phyloP scores from a whole-genome alignment of 2,113 vertebrate species.

The Ondatra zibethicus region DNA sequence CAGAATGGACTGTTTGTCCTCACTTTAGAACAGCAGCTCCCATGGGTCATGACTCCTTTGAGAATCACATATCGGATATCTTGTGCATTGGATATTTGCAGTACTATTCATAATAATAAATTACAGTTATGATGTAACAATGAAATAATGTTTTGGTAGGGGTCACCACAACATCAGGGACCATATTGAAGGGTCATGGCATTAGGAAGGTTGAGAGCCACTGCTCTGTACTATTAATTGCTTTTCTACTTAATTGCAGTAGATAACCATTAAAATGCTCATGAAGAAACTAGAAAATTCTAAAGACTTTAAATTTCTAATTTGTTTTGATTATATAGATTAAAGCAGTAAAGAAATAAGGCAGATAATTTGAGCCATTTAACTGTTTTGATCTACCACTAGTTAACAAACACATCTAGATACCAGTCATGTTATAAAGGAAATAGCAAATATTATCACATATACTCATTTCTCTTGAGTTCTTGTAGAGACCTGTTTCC shows the following conservation, averaged over 20 bases:
- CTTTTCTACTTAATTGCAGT: neutral
- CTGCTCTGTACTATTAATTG: neutral
- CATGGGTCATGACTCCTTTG: neutral
- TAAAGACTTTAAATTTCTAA: neutral
- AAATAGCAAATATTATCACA: slow-evolving; percentile 24
- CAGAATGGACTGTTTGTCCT: neutral
- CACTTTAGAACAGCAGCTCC: neutral
- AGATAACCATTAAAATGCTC: neutral
- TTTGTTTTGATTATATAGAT: neutral
- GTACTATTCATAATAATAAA: neutral
- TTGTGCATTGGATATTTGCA: neutral
- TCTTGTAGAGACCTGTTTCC: slow-evolving; percentile 72
- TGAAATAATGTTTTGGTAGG: neutral
- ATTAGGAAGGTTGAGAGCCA: neutral
- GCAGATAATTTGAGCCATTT: neutral
- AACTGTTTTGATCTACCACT: slow-evolving; percentile 34
- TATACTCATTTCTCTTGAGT: slow-evolving; percentile 52
- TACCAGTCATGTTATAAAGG: neutral
- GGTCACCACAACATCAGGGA: neutral
- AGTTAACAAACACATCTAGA: slow-evolving; percentile 55
- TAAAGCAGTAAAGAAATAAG: neutral
- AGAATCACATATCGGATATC: neutral
- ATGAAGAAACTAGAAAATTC: neutral
- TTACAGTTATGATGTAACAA: neutral
- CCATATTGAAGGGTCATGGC: neutral